Conservation (phyloP, 2,888 invertebrate species). For the Eristalis pertinax region DNA sequence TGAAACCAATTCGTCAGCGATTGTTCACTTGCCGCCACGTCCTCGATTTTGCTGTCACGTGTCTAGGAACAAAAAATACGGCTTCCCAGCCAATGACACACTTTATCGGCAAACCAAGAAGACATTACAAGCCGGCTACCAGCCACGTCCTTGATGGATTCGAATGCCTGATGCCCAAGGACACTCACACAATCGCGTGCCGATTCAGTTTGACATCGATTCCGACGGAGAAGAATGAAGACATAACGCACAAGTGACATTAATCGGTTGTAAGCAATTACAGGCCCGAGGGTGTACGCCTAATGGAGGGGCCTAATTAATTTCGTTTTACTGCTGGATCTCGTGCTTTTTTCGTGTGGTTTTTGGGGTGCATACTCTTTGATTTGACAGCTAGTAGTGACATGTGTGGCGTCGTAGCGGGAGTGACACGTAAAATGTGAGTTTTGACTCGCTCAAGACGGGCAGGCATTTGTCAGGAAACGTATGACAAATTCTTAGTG, state of each 20-base stretch:
- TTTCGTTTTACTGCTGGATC: neutral
- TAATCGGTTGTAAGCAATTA: neutral
- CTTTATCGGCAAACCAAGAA: neutral
- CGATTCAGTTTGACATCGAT: neutral
- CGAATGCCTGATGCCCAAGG: neutral
- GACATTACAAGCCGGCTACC: neutral
- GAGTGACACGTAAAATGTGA: no score
- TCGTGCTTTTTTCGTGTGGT: neutral
- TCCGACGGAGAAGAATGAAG: neutral
- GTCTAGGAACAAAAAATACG: neutral
- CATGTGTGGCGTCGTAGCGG: neutral
- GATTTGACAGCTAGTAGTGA: neutral
- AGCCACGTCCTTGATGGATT: neutral
- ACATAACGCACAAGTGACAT: neutral
- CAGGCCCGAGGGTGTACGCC: neutral
- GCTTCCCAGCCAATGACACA: neutral
- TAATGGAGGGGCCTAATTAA: neutral
- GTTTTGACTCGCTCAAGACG: no score
- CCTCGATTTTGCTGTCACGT: neutral
- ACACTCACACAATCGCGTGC: neutral
- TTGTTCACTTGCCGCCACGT: conserved; percentile 30
- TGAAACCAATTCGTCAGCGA: conserved; percentile 41
- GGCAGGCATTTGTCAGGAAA: no score
- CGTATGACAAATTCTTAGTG: no score
- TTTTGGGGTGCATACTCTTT: neutral